These are phyloP conservation scores for Argyra leucocephala DNA, from an alignment of 2,888 invertebrate genomes.

Conservation along the genomic window DNA sequence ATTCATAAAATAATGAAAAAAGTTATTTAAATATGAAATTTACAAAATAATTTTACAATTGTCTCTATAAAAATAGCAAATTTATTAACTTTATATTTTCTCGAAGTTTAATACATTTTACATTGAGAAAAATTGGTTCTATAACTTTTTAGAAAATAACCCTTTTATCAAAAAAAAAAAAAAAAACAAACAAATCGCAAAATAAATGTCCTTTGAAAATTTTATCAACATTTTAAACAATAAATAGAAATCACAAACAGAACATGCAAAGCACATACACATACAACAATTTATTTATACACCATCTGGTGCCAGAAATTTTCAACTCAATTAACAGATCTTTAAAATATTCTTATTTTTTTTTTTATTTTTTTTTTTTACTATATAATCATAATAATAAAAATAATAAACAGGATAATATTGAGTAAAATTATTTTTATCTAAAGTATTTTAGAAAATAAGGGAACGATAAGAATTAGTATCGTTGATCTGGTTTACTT, in stretches of 20 bases:
- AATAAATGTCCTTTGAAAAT: not conserved
- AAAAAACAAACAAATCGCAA: too few relatives aligned
- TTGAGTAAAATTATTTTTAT: not conserved
- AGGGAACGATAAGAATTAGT: too few relatives aligned
- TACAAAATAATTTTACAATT: too few relatives aligned
- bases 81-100: too few relatives aligned
- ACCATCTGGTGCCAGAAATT: conserved; percentile 1
- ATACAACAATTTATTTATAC: not conserved
- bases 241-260: not conserved
- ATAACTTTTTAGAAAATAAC: too few relatives aligned
- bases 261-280: not conserved
- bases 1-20: too few relatives aligned
- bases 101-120: too few relatives aligned
- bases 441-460: not conserved
- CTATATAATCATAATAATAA: conserved; percentile 1
- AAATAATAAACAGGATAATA: conserved; percentile 2
- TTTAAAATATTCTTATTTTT: not conserved
- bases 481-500: too few relatives aligned
- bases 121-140: too few relatives aligned
- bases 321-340: conserved; percentile 6
- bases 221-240: not conserved
- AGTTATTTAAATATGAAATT: too few relatives aligned
- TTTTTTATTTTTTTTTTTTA: not conserved
- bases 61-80: too few relatives aligned
- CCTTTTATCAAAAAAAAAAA: too few relatives aligned